A percentile compares a stretch with the other conserved stretches of the same genome.
phyloP scores from a whole-genome alignment of 2,113 vertebrate genomes.

The Pseudorhombus dupliciocellatus region DNA sequence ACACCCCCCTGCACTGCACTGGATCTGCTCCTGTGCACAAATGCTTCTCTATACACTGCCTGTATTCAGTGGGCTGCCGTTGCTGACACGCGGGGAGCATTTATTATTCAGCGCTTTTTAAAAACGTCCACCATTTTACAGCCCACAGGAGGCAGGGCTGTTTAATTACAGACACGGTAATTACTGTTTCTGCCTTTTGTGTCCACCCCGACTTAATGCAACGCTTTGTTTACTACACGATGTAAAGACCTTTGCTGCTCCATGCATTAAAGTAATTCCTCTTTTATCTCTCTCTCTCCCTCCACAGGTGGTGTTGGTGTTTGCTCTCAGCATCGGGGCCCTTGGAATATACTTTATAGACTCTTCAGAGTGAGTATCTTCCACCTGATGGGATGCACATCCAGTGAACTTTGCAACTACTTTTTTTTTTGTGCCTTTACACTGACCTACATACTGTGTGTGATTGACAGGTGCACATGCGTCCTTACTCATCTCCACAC shows the following conservation, averaged over 20 bases:
- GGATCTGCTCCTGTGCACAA: background rate
- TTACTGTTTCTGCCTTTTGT: constrained; percentile 19
- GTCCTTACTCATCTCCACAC: constrained; percentile 38
- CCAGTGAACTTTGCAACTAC: background rate
- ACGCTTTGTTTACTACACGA: constrained; percentile 17
- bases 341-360: constrained; percentile 99
- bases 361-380: constrained; percentile 89
- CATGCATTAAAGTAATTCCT: constrained; percentile 34
- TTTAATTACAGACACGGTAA: constrained; percentile 53
- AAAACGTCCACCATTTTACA: constrained; percentile 25
- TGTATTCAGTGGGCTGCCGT: constrained; percentile 29
- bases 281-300: constrained; percentile 45
- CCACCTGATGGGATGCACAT: background rate
- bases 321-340: constrained; percentile 99
- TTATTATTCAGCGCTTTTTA: constrained; percentile 60
- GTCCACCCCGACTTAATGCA: constrained; percentile 22
- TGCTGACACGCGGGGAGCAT: constrained; percentile 44
- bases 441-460: background rate
- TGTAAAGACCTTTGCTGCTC: background rate
- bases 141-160: constrained; percentile 24
- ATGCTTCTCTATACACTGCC: constrained; percentile 8
- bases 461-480: constrained; percentile 33
- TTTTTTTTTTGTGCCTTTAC: background rate
- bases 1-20: constrained; percentile 5
- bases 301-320: constrained; percentile 97